Conservation (phyloP, 2,797 vertebrate species). For the Megaceryle alcyon region DNA sequence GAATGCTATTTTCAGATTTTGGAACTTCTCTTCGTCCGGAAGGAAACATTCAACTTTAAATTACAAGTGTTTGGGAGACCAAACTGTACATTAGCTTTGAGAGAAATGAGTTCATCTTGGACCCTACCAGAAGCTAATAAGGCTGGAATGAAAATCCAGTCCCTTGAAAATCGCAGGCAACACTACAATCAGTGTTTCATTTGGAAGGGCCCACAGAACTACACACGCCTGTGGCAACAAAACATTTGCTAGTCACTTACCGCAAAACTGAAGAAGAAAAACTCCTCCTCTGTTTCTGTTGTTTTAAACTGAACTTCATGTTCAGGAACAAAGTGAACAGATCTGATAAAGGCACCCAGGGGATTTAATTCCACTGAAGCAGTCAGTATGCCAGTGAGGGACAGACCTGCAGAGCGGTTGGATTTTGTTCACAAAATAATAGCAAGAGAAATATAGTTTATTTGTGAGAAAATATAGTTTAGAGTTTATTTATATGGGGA, state of each 20-base stretch:
- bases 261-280: not conserved
- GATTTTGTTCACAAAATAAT: not conserved
- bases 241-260: not conserved
- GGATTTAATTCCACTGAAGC: not conserved
- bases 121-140: not conserved
- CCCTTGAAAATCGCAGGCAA: not conserved
- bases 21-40: not conserved
- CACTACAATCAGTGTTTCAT: not conserved
- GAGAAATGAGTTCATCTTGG: not conserved
- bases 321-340: slow-evolving; percentile 7
- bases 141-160: not conserved
- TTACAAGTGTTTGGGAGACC: not conserved
- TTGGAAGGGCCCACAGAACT: not conserved
- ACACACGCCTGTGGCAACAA: not conserved
- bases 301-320: slow-evolving; percentile 7
- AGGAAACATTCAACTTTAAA: not conserved
- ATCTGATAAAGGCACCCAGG: not conserved
- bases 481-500: not conserved
- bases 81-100: not conserved
- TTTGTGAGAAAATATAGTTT: not conserved
- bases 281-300: not conserved
- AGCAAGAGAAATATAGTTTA: not conserved
- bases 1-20: not conserved
- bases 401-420: not conserved
- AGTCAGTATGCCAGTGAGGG: accelerated